phyloP scores from a whole-genome alignment of 1,140 invertebrate species.

The Daktulosphaira vitifoliae region DNA sequence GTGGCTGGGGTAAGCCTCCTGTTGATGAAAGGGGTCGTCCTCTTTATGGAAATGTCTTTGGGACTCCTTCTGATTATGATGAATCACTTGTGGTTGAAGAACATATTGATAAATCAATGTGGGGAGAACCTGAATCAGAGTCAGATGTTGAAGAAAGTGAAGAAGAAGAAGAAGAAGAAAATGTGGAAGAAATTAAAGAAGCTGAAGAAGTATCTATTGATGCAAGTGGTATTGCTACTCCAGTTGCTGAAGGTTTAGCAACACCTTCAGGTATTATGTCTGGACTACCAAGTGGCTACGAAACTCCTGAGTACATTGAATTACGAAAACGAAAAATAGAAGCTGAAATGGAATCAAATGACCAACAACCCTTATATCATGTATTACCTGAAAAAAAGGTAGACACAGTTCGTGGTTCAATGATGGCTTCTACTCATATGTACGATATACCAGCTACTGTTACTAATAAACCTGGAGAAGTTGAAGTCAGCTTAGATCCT shows the following conservation, averaged over 20 bases:
- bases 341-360: constrained; percentile 88
- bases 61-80: constrained; percentile 54
- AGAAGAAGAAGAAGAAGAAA: constrained; percentile 72
- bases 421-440: constrained; percentile 98
- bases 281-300: constrained; percentile 79
- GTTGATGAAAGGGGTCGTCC: constrained; percentile 97
- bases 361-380: constrained; percentile 84
- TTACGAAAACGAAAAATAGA: constrained; percentile 94
- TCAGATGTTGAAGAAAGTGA: constrained; percentile 85
- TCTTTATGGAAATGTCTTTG: constrained; percentile 98
- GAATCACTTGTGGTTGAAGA: constrained; percentile 67
- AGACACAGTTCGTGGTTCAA: constrained; percentile 79
- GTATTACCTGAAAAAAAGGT: constrained; percentile 90
- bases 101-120: constrained; percentile 82
- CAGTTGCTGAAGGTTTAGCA: constrained; percentile 72
- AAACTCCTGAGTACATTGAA: constrained; percentile 98
- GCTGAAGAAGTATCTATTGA: constrained; percentile 58
- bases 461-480: constrained; percentile 45
- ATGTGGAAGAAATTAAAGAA: constrained; percentile 69
- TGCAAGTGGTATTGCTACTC: constrained; percentile 63
- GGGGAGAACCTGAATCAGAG: constrained; percentile 96
- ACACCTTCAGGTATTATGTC: constrained; percentile 94
- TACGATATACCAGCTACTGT: constrained; percentile 64
- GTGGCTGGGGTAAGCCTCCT: constrained; percentile 99
- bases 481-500: constrained; percentile 93